Conservation (phyloP, 2,888 invertebrate genomes). For the Melipona beecheii region DNA sequence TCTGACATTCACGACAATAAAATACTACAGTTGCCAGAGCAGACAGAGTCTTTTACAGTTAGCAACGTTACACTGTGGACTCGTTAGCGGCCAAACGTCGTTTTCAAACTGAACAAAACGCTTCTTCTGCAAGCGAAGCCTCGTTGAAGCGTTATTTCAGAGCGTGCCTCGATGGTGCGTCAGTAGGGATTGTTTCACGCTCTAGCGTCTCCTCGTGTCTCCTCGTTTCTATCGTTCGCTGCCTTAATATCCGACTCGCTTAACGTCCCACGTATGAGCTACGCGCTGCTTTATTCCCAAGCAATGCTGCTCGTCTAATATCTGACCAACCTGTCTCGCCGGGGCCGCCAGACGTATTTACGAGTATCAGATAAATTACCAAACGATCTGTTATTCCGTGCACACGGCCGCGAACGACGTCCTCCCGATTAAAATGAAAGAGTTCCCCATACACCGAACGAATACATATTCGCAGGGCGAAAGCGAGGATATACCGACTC, state of each 20-base stretch:
- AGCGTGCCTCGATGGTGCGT: too few species aligned
- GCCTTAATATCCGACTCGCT: not conserved
- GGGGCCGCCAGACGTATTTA: constrained; percentile 32
- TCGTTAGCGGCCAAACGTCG: too few species aligned
- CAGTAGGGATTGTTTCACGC: not conserved
- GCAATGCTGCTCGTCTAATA: constrained; percentile 22
- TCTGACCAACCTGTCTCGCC: constrained; percentile 17
- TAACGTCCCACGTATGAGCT: not conserved
- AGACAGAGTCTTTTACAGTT: too few species aligned
- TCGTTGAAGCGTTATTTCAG: too few species aligned
- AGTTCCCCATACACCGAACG: constrained; percentile 55
- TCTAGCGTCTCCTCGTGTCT: not conserved
- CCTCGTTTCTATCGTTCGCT: not conserved
- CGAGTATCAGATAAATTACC: constrained; percentile 32
- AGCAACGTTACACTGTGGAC: too few species aligned
- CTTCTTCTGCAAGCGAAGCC: too few species aligned
- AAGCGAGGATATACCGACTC: constrained; percentile 30
- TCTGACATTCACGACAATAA: too few species aligned
- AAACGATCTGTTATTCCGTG: constrained; percentile 67
- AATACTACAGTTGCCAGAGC: too few species aligned
- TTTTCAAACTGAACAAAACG: too few species aligned
- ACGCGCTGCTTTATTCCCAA: not conserved
- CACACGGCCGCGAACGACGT: constrained; percentile 49
- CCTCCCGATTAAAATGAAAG: constrained; percentile 67
- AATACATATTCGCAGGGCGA: constrained; percentile 66